phyloP scores from a whole-genome alignment of 2,888 invertebrate species.

The Metallyticus violacea region DNA sequence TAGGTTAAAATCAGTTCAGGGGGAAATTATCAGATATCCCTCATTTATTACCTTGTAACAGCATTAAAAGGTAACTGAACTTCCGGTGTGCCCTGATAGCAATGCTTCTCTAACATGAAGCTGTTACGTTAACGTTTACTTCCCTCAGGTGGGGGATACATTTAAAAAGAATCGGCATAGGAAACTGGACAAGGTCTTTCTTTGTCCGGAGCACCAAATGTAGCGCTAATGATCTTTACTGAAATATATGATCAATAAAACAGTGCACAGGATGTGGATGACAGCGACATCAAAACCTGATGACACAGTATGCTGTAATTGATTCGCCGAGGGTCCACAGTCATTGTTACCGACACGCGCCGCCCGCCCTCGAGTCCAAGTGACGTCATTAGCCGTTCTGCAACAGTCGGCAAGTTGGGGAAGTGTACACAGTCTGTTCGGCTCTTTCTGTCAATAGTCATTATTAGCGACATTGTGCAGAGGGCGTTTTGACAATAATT shows the following conservation, averaged over 20 bases:
- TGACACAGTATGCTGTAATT: neutral
- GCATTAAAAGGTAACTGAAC: too few species aligned
- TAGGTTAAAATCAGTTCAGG: too few species aligned
- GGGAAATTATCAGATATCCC: too few species aligned
- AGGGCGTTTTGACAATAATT: neutral
- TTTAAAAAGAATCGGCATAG: too few species aligned
- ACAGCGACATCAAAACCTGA: neutral
- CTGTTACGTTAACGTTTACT: too few species aligned
- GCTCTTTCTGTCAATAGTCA: too few species aligned
- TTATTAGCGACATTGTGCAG: neutral
- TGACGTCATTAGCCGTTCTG: neutral
- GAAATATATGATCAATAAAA: neutral
- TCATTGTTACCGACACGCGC: neutral
- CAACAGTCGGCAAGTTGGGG: neutral
- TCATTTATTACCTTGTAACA: too few species aligned
- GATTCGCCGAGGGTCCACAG: neutral
- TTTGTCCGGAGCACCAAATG: neutral
- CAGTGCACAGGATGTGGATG: neutral
- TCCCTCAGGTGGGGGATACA: too few species aligned
- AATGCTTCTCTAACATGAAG: too few species aligned
- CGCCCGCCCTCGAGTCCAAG: neutral
- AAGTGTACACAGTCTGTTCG: too few species aligned
- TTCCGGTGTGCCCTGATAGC: too few species aligned
- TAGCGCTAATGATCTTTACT: neutral
- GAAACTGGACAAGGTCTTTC: neutral